Evolutionary conservation across 2,797 vertebrate genomes (phyloP).

Genomic region (Lepilemur septentrionalis): DNA sequence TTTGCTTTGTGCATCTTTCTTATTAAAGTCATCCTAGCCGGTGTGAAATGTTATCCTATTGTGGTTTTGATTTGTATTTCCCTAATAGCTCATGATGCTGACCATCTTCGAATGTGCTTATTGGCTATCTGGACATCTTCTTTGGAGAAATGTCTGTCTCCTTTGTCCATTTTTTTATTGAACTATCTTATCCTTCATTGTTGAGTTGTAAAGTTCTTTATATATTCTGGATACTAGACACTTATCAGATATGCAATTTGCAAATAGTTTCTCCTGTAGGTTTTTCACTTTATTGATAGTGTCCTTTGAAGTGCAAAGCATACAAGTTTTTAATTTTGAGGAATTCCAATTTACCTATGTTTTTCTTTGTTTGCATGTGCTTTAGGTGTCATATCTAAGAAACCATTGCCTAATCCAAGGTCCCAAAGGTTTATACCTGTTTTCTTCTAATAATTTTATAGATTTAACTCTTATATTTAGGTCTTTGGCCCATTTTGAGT

Average conservation of each 20-base stretch:
- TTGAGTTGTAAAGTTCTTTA: neutral
- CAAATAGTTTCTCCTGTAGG: neutral
- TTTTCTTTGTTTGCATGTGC: neutral
- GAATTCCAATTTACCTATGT: neutral
- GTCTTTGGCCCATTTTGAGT: neutral
- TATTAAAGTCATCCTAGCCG: neutral
- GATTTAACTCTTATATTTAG: neutral
- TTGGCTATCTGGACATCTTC: neutral
- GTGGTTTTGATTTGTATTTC: neutral
- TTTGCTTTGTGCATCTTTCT: neutral
- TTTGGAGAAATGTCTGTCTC: neutral
- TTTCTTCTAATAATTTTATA: neutral
- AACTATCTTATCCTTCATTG: neutral
- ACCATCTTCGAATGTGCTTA: neutral
- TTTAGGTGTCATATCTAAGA: neutral
- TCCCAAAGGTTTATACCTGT: neutral
- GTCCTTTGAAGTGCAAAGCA: slow-evolving; percentile 14
- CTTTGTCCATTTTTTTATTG: neutral
- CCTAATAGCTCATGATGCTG: neutral
- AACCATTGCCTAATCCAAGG: neutral
- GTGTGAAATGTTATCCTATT: neutral
- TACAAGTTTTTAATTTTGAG: neutral
- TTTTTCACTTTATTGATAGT: neutral
- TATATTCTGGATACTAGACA: neutral
- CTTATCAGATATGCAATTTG: neutral